A percentile compares a stretch with the other conserved stretches of the same genome.
phyloP scores from a whole-genome alignment of 2,888 invertebrate genomes.

The Parnassius mnemosyne region DNA sequence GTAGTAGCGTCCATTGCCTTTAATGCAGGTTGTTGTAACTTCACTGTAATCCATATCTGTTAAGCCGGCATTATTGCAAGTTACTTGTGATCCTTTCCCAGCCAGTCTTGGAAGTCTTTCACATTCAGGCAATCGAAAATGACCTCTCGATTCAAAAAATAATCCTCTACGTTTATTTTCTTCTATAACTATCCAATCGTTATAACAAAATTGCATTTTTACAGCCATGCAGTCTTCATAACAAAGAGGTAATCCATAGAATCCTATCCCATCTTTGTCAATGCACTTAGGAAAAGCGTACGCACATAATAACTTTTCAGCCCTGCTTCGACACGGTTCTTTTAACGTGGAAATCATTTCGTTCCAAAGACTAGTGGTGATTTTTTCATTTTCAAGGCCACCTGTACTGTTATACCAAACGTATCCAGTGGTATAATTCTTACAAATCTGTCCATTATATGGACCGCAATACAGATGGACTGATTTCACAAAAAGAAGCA shows the following conservation, averaged over 20 bases:
- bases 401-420: conserved; percentile 90
- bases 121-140: conserved; percentile 94
- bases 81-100: conserved; percentile 80
- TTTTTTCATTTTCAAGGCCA: conserved; percentile 91
- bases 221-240: conserved; percentile 97
- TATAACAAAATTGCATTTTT: conserved; percentile 93
- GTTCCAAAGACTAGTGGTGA: conserved; percentile 90
- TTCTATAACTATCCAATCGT: conserved; percentile 95
- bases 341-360: conserved; percentile 89
- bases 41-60: conserved; percentile 90
- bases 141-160: conserved; percentile 89
- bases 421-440: conserved; percentile 83
- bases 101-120: conserved; percentile 87
- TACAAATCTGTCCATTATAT: conserved; percentile 92
- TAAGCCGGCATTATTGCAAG: conserved; percentile 91
- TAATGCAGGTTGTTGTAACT: conserved; percentile 92
- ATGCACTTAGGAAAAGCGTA: conserved; percentile 95
- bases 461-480: conserved; percentile 89
- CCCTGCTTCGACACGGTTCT: conserved; percentile 92
- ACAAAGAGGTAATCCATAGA: conserved; percentile 87
- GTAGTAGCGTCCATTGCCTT: conserved; percentile 94
- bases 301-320: conserved; percentile 94
- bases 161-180: conserved; percentile 91
- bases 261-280: conserved; percentile 83
- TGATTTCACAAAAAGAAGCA: conserved; percentile 65